Percentiles rank a stretch among this genome's conserved stretches.
Evolutionary conservation across 2,797 vertebrate species (phyloP).

Genomic region (Sylvilagus floridanus): DNA sequence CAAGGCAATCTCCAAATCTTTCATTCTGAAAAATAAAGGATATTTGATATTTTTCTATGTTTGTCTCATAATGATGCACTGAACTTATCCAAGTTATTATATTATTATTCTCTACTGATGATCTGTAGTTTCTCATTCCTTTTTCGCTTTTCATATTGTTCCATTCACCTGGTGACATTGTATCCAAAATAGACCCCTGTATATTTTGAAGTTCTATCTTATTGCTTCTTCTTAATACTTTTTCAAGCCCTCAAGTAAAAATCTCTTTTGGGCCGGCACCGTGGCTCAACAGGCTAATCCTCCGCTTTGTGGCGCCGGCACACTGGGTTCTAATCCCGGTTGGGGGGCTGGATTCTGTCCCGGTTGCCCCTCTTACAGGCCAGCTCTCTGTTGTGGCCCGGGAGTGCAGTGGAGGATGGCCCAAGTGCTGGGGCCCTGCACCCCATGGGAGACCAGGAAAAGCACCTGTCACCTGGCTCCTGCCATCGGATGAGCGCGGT

Average conservation of each 20-base stretch:
- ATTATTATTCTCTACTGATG: neutral
- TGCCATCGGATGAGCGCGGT: too few species aligned
- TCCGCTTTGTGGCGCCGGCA: too few species aligned
- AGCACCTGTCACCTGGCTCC: too few species aligned
- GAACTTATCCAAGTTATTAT: neutral
- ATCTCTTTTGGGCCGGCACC: neutral
- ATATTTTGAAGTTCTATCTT: slow-evolving; percentile 32
- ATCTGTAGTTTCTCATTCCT: neutral
- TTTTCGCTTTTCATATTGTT: neutral
- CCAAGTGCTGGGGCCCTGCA: too few species aligned
- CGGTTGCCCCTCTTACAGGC: too few species aligned
- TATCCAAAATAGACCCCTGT: neutral
- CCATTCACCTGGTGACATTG: neutral
- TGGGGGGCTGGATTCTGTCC: too few species aligned
- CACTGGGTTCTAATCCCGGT: too few species aligned
- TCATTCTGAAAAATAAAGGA: neutral
- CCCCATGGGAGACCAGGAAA: too few species aligned
- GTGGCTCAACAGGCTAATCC: too few species aligned
- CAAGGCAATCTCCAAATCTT: neutral
- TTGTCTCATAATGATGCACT: neutral
- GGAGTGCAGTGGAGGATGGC: too few species aligned
- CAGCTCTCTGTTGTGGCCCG: too few species aligned
- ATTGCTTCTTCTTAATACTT: neutral
- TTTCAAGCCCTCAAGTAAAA: neutral
- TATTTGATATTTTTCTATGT: neutral